These are phyloP conservation scores for Arbacia lixula DNA, from an alignment of 53 echinoderm and acorn worm genomes.

Conservation along the genomic window DNA sequence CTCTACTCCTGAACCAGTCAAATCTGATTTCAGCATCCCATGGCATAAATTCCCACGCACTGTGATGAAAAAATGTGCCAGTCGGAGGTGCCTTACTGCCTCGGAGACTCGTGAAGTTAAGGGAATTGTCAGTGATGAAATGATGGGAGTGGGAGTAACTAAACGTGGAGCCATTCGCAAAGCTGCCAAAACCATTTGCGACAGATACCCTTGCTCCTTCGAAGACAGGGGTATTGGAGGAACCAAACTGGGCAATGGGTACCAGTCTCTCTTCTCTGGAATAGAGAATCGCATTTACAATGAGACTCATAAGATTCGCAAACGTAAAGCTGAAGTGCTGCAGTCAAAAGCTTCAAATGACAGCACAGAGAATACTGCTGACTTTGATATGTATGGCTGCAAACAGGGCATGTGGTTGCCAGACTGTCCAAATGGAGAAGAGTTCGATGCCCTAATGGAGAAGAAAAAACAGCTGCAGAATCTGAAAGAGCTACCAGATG, in stretches of 20 bases:
- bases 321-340: slow-evolving; percentile 66
- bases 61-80: slow-evolving; percentile 38
- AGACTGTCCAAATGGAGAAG: slow-evolving; percentile 59
- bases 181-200: slow-evolving; percentile 61
- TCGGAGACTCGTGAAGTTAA: slow-evolving; percentile 57
- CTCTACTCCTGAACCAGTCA: slow-evolving; percentile 52
- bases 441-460: slow-evolving; percentile 50
- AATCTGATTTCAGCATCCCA: slow-evolving; percentile 52
- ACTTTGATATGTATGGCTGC: slow-evolving; percentile 67
- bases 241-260: slow-evolving; percentile 63
- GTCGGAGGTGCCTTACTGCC: slow-evolving; percentile 53
- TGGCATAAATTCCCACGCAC: slow-evolving; percentile 61
- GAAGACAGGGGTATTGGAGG: slow-evolving; percentile 66
- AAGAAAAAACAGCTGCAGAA: slow-evolving; percentile 61
- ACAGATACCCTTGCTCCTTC: slow-evolving; percentile 61
- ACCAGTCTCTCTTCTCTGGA: slow-evolving; percentile 62
- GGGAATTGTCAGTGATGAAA: slow-evolving; percentile 59
- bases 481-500: slow-evolving; percentile 58
- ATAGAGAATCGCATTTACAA: slow-evolving; percentile 67
- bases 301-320: slow-evolving; percentile 68
- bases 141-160: slow-evolving; percentile 58
- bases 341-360: slow-evolving; percentile 22
- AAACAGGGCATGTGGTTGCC: slow-evolving; percentile 64
- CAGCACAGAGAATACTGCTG: slow-evolving; percentile 27
- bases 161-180: slow-evolving; percentile 64